phyloP scores from a whole-genome alignment of 2,113 vertebrate genomes.

The Vombatus ursinus region DNA sequence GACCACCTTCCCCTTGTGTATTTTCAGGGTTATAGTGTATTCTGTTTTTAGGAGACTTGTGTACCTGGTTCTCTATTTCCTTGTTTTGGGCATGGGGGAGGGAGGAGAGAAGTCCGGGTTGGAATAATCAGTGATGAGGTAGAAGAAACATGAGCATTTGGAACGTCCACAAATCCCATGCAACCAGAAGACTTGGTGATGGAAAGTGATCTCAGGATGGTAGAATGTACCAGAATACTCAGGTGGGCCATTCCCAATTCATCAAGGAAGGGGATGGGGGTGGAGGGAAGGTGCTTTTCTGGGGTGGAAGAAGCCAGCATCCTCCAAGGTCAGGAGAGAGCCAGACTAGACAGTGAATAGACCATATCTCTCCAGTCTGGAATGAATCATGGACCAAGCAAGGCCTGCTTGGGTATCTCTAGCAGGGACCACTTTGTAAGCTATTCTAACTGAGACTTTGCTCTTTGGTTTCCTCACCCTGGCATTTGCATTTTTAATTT shows the following conservation, averaged over 20 bases:
- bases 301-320: neutral
- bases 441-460: neutral
- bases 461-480: neutral
- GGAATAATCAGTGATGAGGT: neutral
- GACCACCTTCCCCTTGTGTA: neutral
- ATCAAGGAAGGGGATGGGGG: neutral
- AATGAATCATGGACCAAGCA: neutral
- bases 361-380: neutral
- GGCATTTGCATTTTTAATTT: neutral
- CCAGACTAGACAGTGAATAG: neutral
- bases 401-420: neutral
- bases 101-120: neutral
- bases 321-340: neutral
- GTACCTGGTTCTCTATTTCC: neutral
- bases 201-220: too few species aligned
- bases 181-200: neutral
- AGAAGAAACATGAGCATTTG: too few species aligned
- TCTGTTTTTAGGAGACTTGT: neutral
- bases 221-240: too few species aligned
- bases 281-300: neutral
- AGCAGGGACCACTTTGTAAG: neutral
- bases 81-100: neutral
- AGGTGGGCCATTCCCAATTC: neutral
- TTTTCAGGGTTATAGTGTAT: neutral
- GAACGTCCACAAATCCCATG: neutral